These are phyloP conservation scores for Rousettus madagascariensis DNA, from an alignment of 2,797 vertebrate species.

Conservation along the genomic window DNA sequence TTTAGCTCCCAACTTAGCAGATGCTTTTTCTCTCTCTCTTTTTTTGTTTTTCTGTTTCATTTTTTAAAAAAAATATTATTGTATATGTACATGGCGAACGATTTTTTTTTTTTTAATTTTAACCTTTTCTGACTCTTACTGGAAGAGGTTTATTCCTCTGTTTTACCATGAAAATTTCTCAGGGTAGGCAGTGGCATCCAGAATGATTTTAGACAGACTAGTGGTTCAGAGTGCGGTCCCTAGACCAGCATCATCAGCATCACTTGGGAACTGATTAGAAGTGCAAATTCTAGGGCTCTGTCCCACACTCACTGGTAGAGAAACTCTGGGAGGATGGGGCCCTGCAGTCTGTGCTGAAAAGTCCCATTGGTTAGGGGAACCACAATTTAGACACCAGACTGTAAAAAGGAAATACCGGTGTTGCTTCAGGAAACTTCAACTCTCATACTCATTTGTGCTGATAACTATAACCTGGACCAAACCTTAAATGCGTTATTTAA, in stretches of 20 bases:
- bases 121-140: background rate
- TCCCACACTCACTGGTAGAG: background rate
- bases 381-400: background rate
- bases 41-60: too few species aligned
- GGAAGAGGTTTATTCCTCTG: background rate
- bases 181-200: background rate
- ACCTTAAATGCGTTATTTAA: background rate
- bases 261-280: background rate
- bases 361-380: background rate
- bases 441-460: background rate
- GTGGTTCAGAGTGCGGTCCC: background rate
- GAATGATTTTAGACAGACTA: background rate
- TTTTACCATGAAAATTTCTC: background rate
- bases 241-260: background rate
- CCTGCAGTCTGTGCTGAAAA: background rate
- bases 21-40: background rate
- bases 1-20: background rate
- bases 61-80: fast-evolving
- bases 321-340: background rate
- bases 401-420: background rate
- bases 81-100: background rate
- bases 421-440: background rate
- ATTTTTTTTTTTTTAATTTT: background rate
- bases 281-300: background rate
- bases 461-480: background rate